phyloP scores from a whole-genome alignment of 2,797 vertebrate genomes.

The Momotus momota region DNA sequence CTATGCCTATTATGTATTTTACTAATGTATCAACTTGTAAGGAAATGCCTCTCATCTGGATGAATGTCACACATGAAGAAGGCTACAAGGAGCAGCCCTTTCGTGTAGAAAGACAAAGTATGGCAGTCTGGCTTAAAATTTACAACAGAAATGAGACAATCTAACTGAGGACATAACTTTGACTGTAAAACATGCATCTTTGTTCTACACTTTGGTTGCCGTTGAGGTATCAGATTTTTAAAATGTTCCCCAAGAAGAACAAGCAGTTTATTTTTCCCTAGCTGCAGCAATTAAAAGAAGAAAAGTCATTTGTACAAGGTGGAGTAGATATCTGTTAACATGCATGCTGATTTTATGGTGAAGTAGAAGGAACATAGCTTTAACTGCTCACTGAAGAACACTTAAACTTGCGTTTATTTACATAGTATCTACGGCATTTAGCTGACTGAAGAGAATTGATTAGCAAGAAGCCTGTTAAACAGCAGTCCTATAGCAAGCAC shows the following conservation, averaged over 20 bases:
- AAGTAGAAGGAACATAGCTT: conserved; percentile 19
- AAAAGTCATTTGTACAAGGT: conserved; percentile 49
- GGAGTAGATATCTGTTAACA: conserved; percentile 39
- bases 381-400: conserved; percentile 37
- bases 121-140: background rate
- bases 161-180: background rate
- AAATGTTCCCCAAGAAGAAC: background rate
- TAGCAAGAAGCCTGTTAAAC: conserved; percentile 66
- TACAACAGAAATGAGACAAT: background rate
- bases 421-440: conserved; percentile 57
- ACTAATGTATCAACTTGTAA: background rate
- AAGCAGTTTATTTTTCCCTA: conserved; percentile 11
- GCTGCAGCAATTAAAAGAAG: background rate
- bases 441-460: conserved; percentile 71
- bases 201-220: background rate
- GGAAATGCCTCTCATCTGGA: background rate
- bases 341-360: conserved; percentile 62
- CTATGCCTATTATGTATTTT: background rate
- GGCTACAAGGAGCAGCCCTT: background rate
- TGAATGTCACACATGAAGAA: background rate
- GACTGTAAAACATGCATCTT: background rate
- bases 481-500: conserved; percentile 49
- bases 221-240: background rate
- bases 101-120: background rate
- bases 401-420: conserved; percentile 70